phyloP scores from a whole-genome alignment of 2,113 vertebrate species.

The Cercopithecus mona region DNA sequence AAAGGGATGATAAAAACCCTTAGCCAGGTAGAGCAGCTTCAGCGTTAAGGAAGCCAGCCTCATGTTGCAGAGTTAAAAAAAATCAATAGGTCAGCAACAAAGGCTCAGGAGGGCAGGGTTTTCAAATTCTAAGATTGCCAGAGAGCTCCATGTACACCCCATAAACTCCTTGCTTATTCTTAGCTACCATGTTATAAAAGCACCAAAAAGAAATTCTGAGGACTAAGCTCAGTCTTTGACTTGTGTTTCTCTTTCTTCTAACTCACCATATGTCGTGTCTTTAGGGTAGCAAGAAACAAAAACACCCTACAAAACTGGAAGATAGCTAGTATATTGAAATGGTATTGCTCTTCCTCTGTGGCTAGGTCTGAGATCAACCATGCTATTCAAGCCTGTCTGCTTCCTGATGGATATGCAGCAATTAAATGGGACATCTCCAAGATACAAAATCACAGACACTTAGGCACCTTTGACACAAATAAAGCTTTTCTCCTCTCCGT shows the following conservation, averaged over 20 bases:
- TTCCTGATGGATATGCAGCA: background rate
- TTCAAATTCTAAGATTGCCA: background rate
- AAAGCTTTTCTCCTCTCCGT: background rate
- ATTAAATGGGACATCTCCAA: background rate
- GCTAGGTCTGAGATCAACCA: background rate
- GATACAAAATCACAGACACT: background rate
- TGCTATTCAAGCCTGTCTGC: background rate
- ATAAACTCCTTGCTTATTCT: background rate
- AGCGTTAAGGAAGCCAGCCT: background rate
- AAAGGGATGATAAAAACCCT: background rate
- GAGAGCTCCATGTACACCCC: background rate
- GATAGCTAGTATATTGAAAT: background rate
- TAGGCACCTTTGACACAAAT: background rate
- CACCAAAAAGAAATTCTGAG: background rate
- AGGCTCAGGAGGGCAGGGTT: background rate
- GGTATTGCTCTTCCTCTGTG: background rate
- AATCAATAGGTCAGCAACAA: background rate
- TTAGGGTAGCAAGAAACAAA: background rate
- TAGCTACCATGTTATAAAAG: background rate
- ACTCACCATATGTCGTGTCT: background rate
- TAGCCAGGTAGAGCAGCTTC: background rate
- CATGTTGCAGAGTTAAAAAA: slow-evolving; percentile 1
- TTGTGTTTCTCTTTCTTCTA: background rate
- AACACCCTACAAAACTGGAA: background rate
- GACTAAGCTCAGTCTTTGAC: background rate